Evolutionary conservation across 2,888 invertebrate genomes (phyloP).

Genomic region (Xestia xanthographa): DNA sequence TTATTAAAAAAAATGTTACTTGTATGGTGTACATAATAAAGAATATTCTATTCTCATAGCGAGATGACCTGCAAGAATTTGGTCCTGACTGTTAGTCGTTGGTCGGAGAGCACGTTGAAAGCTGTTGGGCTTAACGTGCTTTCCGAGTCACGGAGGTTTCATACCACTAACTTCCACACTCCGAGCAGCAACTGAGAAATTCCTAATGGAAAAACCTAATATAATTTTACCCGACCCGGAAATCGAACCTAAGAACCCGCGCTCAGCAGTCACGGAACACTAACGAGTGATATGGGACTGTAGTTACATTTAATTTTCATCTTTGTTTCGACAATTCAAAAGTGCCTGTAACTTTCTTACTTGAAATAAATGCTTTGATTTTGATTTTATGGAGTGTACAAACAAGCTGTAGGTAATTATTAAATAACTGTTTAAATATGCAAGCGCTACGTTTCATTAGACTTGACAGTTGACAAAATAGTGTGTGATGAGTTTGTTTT

Average conservation of each 20-base stretch:
- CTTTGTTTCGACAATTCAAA: too few species aligned
- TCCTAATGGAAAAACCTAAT: too few species aligned
- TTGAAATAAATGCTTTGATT: too few species aligned
- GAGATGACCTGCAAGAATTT: not conserved
- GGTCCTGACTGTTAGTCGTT: not conserved
- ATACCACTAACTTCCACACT: not conserved
- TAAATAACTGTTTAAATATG: slow-evolving; percentile 25
- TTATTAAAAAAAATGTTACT: too few species aligned
- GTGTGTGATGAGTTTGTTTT: not conserved
- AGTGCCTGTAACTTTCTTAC: too few species aligned
- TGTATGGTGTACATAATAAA: too few species aligned
- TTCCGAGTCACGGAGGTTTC: not conserved
- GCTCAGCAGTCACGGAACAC: not conserved
- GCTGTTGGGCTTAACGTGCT: not conserved
- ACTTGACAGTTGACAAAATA: slow-evolving; percentile 44
- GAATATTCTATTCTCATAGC: not conserved
- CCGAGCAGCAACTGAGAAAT: too few species aligned
- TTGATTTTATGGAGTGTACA: not conserved
- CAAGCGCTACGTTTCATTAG: slow-evolving; percentile 19
- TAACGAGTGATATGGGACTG: not conserved
- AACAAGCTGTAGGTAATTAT: slow-evolving; percentile 28
- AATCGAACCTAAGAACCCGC: not conserved
- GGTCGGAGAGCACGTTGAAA: not conserved
- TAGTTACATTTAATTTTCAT: too few species aligned
- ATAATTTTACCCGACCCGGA: not conserved